phyloP scores from a whole-genome alignment of 2,113 vertebrate genomes.

The Antennarius striatus region DNA sequence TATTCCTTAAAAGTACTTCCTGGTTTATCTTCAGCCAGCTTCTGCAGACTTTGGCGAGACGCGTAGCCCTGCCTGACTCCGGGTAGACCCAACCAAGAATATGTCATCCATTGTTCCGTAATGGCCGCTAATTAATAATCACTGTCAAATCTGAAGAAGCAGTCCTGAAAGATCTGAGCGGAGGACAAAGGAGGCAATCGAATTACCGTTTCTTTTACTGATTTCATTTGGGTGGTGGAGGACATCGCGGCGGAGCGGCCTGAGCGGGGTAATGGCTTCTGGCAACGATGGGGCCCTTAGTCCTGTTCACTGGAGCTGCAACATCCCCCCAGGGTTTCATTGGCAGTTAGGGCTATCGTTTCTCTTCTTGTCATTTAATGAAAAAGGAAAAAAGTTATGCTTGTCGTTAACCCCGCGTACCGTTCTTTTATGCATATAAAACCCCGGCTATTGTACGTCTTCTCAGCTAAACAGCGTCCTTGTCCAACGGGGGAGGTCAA shows the following conservation, averaged over 20 bases:
- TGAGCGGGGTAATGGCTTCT: conserved; percentile 66
- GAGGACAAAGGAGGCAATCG: conserved; percentile 54
- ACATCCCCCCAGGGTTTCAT: conserved; percentile 66
- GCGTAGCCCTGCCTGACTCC: conserved; percentile 6
- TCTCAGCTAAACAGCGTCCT: conserved; percentile 35
- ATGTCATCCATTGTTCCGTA: conserved; percentile 1
- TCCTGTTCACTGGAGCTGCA: conserved; percentile 77
- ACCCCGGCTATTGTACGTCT: conserved; percentile 1
- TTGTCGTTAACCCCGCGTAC: conserved; percentile 36
- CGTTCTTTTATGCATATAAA: conserved; percentile 32
- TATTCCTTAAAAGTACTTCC: no score
- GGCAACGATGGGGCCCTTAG: conserved; percentile 69
- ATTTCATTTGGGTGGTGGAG: conserved; percentile 57
- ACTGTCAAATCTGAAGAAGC: conserved; percentile 31
- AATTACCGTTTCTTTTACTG: conserved; percentile 59
- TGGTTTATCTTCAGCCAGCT: background rate
- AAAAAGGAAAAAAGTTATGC: conserved; percentile 40
- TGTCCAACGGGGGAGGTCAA: conserved; percentile 32
- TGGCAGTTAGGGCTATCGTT: conserved; percentile 49
- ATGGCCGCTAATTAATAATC: conserved; percentile 52
- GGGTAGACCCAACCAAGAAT: background rate
- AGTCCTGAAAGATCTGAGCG: conserved; percentile 29
- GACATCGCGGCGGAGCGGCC: conserved; percentile 35
- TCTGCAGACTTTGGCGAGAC: background rate
- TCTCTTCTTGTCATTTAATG: conserved; percentile 54